Evolutionary conservation across 2,888 invertebrate genomes (phyloP).

Genomic region (Nebria brevicollis): DNA sequence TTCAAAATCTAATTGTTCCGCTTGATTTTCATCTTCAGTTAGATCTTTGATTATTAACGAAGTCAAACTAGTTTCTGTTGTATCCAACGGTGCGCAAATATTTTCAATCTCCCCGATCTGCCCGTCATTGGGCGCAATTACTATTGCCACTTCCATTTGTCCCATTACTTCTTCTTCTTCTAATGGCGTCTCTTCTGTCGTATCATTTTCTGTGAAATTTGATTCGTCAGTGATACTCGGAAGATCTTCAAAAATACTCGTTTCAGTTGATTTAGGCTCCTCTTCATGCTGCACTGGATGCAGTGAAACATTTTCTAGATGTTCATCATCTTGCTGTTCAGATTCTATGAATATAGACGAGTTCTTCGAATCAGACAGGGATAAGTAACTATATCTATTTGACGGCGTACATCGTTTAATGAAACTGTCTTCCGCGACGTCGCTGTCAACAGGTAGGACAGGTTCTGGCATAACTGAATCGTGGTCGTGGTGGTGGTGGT

Average conservation of each 20-base stretch:
- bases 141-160: neutral
- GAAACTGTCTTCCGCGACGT: constrained; percentile 33
- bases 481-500: too few species aligned
- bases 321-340: constrained; percentile 12
- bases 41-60: neutral
- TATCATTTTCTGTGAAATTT: constrained; percentile 20
- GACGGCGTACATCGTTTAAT: neutral
- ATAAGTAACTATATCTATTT: neutral
- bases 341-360: neutral
- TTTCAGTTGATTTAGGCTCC: neutral
- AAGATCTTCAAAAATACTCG: constrained; percentile 20
- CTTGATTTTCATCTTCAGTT: neutral
- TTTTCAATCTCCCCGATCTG: neutral
- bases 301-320: neutral
- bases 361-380: neutral
- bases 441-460: constrained; percentile 26
- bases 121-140: neutral
- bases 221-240: neutral
- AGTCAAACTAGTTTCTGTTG: neutral
- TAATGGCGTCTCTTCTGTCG: constrained; percentile 14
- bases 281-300: neutral
- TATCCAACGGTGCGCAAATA: neutral
- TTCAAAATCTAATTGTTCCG: neutral
- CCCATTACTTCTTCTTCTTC: constrained; percentile 18
- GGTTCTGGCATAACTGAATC: neutral